phyloP scores from a whole-genome alignment of 1,140 invertebrate genomes.

The Drosophila asahinai region DNA sequence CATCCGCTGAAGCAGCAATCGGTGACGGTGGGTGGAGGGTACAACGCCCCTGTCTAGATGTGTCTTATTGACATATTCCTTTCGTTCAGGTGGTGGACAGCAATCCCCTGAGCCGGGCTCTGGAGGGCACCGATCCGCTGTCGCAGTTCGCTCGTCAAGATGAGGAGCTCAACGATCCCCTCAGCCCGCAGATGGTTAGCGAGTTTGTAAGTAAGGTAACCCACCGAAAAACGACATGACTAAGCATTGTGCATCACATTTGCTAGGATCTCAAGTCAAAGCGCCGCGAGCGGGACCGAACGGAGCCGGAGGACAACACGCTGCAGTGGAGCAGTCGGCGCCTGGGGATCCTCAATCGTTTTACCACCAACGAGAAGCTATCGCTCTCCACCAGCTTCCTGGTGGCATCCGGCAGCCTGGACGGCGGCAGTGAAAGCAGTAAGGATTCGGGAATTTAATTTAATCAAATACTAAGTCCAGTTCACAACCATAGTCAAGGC shows the following conservation, averaged over 20 bases:
- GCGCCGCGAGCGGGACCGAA: conserved; percentile 76
- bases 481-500: conserved; percentile 88
- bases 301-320: conserved; percentile 86
- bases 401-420: conserved; percentile 40
- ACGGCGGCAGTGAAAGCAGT: conserved; percentile 70
- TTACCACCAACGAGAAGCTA: conserved; percentile 96
- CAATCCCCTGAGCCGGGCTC: conserved; percentile 87
- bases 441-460: background rate
- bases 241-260: background rate
- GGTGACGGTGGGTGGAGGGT: conserved; percentile 24
- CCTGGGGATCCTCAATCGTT: conserved; percentile 92
- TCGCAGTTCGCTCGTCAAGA: conserved; percentile 89
- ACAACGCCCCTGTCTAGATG: conserved; percentile 10
- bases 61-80: background rate
- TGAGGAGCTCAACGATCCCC: conserved; percentile 86
- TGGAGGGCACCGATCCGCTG: conserved; percentile 91
- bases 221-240: background rate
- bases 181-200: conserved; percentile 87
- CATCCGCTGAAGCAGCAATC: conserved; percentile 70
- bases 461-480: background rate
- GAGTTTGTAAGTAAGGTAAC: conserved; percentile 86
- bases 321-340: conserved; percentile 92
- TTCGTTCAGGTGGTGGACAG: conserved; percentile 54
- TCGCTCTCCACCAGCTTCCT: conserved; percentile 95
- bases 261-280: conserved; percentile 62